These are phyloP conservation scores for Hoplostethus atlanticus DNA, from an alignment of 2,797 vertebrate species.

Conservation along the genomic window DNA sequence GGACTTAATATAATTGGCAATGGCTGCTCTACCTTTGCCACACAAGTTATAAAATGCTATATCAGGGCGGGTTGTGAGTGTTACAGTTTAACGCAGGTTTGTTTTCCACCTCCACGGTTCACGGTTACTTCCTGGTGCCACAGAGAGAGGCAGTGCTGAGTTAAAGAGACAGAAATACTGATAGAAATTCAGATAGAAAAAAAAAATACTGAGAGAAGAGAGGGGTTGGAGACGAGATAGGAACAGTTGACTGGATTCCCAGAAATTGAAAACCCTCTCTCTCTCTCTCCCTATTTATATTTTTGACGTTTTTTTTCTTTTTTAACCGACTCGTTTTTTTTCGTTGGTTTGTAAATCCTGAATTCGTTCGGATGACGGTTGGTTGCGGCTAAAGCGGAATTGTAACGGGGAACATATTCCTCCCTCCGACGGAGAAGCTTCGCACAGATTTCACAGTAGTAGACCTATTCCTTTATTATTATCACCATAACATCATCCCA, in stretches of 20 bases:
- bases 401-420: constrained; percentile 81
- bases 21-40: constrained; percentile 30
- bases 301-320: constrained; percentile 48
- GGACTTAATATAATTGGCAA: constrained; percentile 43
- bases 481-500: constrained; percentile 37
- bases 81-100: constrained; percentile 70
- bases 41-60: constrained; percentile 58
- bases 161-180: constrained; percentile 89
- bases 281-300: constrained; percentile 57
- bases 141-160: constrained; percentile 95
- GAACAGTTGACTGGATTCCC: constrained; percentile 88
- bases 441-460: constrained; percentile 71
- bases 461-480: constrained; percentile 57
- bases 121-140: constrained; percentile 88
- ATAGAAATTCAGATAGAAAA: constrained; percentile 88
- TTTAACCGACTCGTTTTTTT: constrained; percentile 51
- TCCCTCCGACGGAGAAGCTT: constrained; percentile 81
- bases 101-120: constrained; percentile 76
- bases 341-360: constrained; percentile 61
- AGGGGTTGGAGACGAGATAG: constrained; percentile 84
- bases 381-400: constrained; percentile 84
- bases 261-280: constrained; percentile 79
- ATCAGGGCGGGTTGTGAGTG: constrained; percentile 53
- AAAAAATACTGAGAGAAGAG: constrained; percentile 84
- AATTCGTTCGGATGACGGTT: constrained; percentile 77